These are phyloP conservation scores for Sturnus vulgaris DNA, from an alignment of 2,113 vertebrate genomes.

Conservation along the genomic window DNA sequence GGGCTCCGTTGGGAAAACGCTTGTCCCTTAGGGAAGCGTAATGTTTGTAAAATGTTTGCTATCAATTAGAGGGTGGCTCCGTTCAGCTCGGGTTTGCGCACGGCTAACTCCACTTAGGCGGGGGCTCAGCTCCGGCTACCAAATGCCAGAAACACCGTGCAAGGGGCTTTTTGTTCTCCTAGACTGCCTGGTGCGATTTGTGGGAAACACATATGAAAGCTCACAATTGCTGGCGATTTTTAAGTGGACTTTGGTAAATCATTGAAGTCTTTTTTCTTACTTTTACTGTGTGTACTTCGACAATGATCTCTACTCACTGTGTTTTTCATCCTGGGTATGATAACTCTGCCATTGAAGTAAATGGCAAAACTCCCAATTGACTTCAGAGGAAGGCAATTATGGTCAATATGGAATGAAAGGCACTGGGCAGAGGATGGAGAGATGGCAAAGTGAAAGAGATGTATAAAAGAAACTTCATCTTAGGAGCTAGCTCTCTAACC, in stretches of 20 bases:
- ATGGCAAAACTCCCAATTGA: neutral
- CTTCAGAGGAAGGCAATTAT: neutral
- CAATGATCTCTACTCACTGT: neutral
- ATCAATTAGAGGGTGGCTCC: conserved; percentile 14
- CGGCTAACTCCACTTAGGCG: neutral
- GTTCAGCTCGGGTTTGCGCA: neutral
- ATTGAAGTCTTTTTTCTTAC: neutral
- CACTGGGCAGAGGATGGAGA: neutral
- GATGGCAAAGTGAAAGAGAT: neutral
- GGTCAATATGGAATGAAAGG: neutral
- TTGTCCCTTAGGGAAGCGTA: conserved; percentile 13
- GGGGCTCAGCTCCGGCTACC: neutral
- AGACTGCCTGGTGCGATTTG: neutral
- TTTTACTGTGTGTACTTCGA: neutral
- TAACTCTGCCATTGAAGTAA: neutral
- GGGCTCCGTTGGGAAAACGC: neutral
- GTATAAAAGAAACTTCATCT: neutral
- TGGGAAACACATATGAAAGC: neutral
- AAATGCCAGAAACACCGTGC: neutral
- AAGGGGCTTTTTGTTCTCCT: neutral
- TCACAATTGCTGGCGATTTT: neutral
- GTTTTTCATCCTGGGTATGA: neutral
- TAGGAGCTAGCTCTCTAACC: neutral
- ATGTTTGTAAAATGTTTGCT: conserved; percentile 61
- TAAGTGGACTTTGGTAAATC: neutral